phyloP scores from a whole-genome alignment of 2,113 vertebrate species.

The Otocyon megalotis region DNA sequence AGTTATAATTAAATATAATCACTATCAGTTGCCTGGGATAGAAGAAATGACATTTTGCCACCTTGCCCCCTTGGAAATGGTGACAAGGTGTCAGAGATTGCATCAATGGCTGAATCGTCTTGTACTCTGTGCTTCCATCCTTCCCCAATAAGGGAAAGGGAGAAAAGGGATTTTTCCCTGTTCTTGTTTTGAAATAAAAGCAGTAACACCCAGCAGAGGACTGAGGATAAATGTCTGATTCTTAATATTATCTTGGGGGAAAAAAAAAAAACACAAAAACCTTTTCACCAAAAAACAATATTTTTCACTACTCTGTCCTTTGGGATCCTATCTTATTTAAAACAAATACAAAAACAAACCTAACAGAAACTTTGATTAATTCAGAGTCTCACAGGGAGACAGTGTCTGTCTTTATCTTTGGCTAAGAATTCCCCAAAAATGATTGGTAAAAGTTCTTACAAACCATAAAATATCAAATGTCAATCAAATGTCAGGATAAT shows the following conservation, averaged over 20 bases:
- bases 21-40: not conserved
- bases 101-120: not conserved
- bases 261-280: not conserved
- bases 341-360: not conserved
- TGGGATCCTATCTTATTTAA: not conserved
- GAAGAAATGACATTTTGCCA: not conserved
- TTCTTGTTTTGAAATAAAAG: constrained; percentile 10
- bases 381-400: not conserved
- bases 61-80: not conserved
- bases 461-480: not conserved
- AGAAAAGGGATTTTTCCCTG: not conserved
- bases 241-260: not conserved
- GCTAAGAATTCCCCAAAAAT: not conserved
- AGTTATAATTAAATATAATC: not conserved
- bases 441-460: not conserved
- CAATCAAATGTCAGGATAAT: not conserved
- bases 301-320: not conserved
- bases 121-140: not conserved
- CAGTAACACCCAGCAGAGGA: not conserved
- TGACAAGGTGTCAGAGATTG: not conserved
- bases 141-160: not conserved
- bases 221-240: not conserved
- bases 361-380: not conserved
- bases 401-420: not conserved
- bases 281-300: not conserved